Evolutionary conservation across 1,140 invertebrate species (phyloP), one percentile per base, ranked within the genome.

Genomic region (Drosophila pseudoananassae): DNA sequence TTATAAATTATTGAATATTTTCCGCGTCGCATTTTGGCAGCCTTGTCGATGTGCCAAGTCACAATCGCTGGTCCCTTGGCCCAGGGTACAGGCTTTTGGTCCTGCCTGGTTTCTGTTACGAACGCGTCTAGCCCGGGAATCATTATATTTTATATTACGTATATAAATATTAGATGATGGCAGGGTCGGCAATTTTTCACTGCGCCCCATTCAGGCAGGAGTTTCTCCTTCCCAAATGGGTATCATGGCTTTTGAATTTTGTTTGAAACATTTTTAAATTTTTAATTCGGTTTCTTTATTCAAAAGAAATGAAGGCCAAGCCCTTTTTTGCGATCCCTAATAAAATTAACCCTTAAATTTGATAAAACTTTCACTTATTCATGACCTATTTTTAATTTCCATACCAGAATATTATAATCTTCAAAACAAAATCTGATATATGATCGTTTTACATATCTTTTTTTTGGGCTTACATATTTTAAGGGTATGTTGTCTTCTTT

Each of bases 1-100:
- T 87, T 87, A 87, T 87, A 87, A 87, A 87, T 87, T 87, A 87
- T 87, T 87, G 82, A 87, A 87, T 83, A 87, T 88, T 78, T 83
- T 73, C 75, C 82, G 74, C 83, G 52, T 78, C 31, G 65, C 63
- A 73, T 74, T 82, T 81, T 77, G 63, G 80, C 65, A 54, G 40
- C 36, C 27, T 49, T 36, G 52, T 43, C 63, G 54, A 63, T 54
- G 55, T 27, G 47, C 31, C 57, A 69, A 69, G 64, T 69, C 51
- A 29, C 65, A 69, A 57, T 50, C 63, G 56, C 46, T 15, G 27
- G 31, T 33, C 53, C 49, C 53, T 76, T 76, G 59, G 61, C 54
- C 33, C 52, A 57, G 58, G 36, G 31, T 66, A 12, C 29, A 6
- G 17, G 57, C n/a, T 9, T n/a, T 14, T 25, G 27, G 10, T 9